phyloP scores from a whole-genome alignment of 1,140 invertebrate genomes.

The Wiebesia pumilae region DNA sequence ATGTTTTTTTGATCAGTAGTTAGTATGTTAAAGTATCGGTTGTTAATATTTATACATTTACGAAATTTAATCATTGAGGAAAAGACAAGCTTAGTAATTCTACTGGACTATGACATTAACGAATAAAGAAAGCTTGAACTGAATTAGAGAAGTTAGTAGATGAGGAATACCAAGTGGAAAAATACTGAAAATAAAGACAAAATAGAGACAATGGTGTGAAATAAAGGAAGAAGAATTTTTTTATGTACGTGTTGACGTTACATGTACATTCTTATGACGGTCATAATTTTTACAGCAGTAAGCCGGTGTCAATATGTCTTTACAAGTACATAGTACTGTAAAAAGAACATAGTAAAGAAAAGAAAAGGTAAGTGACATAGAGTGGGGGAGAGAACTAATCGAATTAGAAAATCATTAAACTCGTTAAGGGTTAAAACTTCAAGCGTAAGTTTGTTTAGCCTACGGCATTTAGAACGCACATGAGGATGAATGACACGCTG shows the following conservation, averaged over 20 bases:
- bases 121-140: neutral
- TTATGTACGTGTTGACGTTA: neutral
- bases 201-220: neutral
- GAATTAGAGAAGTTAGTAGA: neutral
- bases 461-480: conserved; percentile 36
- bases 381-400: conserved; percentile 18
- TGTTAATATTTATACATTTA: no score
- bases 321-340: neutral
- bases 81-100: neutral
- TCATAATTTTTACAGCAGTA: conserved; percentile 28
- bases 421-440: conserved; percentile 50
- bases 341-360: neutral
- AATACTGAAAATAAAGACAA: neutral
- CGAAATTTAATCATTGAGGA: neutral
- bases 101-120: neutral
- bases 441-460: conserved; percentile 49
- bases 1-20: no score
- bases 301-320: no score
- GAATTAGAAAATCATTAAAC: conserved; percentile 55
- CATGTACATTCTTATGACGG: neutral
- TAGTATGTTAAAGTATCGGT: no score
- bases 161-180: neutral
- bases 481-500: neutral
- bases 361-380: neutral
- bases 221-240: neutral